Percentiles rank a stretch among this genome's conserved stretches.
These are phyloP conservation scores for Bombus turneri DNA, from an alignment of 1,140 invertebrate genomes.

Conservation along the genomic window DNA sequence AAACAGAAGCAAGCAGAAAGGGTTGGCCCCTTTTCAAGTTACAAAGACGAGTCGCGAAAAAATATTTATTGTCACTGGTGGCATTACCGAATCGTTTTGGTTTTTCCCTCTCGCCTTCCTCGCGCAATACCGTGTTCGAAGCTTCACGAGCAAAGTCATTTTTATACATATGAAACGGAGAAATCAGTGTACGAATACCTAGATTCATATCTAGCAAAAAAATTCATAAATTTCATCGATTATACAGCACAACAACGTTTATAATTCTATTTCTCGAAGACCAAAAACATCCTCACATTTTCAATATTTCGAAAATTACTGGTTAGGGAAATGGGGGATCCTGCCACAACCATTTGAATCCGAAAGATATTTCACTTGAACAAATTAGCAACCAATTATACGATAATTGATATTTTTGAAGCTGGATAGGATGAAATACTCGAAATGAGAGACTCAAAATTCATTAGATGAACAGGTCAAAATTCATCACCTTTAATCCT, in stretches of 20 bases:
- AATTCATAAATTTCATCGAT: not conserved
- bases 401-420: no score
- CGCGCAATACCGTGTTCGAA: not conserved
- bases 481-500: no score
- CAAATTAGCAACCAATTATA: no score
- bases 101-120: not conserved
- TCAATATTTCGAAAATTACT: no score
- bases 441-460: no score
- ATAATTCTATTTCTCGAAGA: not conserved
- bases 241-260: not conserved
- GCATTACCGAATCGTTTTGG: not conserved
- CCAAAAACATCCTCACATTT: accelerated
- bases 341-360: no score
- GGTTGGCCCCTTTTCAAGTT: not conserved
- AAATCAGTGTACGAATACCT: not conserved
- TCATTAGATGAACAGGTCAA: no score
- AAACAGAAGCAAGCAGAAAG: not conserved
- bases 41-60: not conserved
- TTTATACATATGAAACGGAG: no score
- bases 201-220: not conserved
- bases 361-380: no score
- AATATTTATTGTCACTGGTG: not conserved
- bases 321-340: no score
- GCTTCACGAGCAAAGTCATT: not conserved
- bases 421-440: no score